Base-by-base conservation (phyloP, 1,140 invertebrate species). In the Hyles vespertilio region DNA sequence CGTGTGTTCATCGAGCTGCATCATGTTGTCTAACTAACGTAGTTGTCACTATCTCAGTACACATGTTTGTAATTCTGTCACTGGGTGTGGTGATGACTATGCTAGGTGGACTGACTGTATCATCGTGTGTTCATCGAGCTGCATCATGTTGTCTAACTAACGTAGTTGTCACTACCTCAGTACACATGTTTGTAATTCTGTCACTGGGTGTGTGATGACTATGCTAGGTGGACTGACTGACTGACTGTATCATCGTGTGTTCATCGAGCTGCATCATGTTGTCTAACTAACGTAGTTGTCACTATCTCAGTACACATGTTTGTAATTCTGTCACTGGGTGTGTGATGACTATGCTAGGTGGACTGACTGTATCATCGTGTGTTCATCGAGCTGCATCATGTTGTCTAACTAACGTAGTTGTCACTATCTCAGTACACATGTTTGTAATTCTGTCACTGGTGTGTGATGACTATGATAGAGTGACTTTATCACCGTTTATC, bases 121-220 rank as follows among this genome's bases (percentile, higher is more conserved):
- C 56, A 58, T 51, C 45, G 65, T 70, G 61, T 70, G 62, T 67
- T 11, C 9, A n/a, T 11, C 7, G n/a, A n/a, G 22, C 51, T 36
- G 34, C 51, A 43, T 52, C n/a, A 8, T 40, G 9, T 11, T 5
- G 9, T 40, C 36, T 40, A 40, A 5, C 36, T 40, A 40, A 5
- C 8, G 36, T 40, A 40, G 36, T 40, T 40, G 36, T 40, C 36
- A 40, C 8, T 40, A 8, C 1, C 36, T 40, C 36, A 40, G 36
- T 40, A 40, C 5, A 40, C 67, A 76, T 63, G 60, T 68, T 49
- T 34, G 36, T 3, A 6, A 57, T 58, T 65, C 61, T 67, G 68
- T 77, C 67, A 72, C 69, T 75, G 67, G 66, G 65, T 55, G 9
- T 60, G 45, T 69, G 63, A 69, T 65, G 58, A 49, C 43, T 65